phyloP scores from a whole-genome alignment of 2,797 vertebrate genomes.

The Delichon dasypus region DNA sequence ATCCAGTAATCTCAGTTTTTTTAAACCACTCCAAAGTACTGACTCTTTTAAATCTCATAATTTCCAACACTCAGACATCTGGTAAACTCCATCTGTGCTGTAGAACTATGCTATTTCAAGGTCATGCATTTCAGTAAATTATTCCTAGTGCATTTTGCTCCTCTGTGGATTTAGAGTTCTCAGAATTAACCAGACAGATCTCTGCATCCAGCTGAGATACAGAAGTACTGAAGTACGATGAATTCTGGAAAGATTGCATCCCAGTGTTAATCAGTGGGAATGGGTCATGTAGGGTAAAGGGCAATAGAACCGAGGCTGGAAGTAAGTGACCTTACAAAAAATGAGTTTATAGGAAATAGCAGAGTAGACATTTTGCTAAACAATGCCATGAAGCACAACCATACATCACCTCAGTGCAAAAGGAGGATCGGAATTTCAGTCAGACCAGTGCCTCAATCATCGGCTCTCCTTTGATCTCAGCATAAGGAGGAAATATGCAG shows the following conservation, averaged over 20 bases:
- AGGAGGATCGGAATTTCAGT: not conserved
- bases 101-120: constrained; percentile 53
- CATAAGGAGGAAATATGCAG: constrained; percentile 7
- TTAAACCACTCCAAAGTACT: not conserved
- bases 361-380: not conserved
- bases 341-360: not conserved
- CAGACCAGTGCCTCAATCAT: constrained; percentile 3
- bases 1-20: not conserved
- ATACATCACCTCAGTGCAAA: not conserved
- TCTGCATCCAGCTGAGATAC: not conserved
- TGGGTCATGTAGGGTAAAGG: not conserved
- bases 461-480: constrained; percentile 52
- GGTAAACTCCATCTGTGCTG: constrained; percentile 62
- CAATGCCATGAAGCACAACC: not conserved
- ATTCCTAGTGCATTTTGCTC: constrained; percentile 34
- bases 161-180: constrained; percentile 17
- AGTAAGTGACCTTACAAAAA: not conserved
- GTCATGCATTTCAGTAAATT: constrained; percentile 41
- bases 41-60: constrained; percentile 12
- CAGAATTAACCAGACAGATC: not conserved
- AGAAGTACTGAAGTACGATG: not conserved
- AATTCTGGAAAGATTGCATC: not conserved
- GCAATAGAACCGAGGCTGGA: not conserved
- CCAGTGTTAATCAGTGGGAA: not conserved
- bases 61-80: constrained; percentile 48